Base-by-base conservation (phyloP, 2,888 invertebrate genomes). In the Pocota personata region DNA sequence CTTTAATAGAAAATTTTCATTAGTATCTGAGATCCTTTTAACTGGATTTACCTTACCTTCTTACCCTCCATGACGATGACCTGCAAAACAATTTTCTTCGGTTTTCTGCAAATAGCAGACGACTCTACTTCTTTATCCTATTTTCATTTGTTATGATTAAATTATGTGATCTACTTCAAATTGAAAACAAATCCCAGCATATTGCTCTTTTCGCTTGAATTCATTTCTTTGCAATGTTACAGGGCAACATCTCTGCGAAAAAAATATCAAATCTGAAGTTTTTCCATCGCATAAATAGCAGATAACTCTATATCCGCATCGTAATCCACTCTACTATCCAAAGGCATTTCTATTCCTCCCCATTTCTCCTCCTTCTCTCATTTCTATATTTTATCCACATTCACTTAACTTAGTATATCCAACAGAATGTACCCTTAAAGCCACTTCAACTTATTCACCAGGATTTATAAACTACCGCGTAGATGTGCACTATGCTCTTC, bases 241-340 rank as follows among this genome's bases (percentile, higher is more conserved):
- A 50, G n/a, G 24, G 30, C 2, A 50, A 37, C 21, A 52, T 64
- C 21, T 32, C 30, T 62, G 35, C 40, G 43, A 27, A 40, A 24
- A 40, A 30, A n/a, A 69, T 57, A 83, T 69, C 62, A 78, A 19
- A 60, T 75, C 72, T 62, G 60, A 67, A 67, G 66, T 57, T 79
- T 73, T 67, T 64, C 37, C 78, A 66, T 75, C 37, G 79, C 75
- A 84, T 79, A 79, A 79, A 84, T 75, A 69, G 62, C 78, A 77
- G 73, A 75, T 75, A 79, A 84, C 64, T 84, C 30, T 52, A 60
- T 79, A 76, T 80, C 79, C 67, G 27, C 30, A 62, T 67, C 50
- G 73, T 79, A 84, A 75, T 84, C 64, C 62, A 75, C 69, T 71
- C 52, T 8, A 43, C 50, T 58, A 69, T 77, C 60, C 69, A 16